Evolutionary conservation across 2,888 invertebrate species (phyloP).

Genomic region (Podotricha telesiphe): DNA sequence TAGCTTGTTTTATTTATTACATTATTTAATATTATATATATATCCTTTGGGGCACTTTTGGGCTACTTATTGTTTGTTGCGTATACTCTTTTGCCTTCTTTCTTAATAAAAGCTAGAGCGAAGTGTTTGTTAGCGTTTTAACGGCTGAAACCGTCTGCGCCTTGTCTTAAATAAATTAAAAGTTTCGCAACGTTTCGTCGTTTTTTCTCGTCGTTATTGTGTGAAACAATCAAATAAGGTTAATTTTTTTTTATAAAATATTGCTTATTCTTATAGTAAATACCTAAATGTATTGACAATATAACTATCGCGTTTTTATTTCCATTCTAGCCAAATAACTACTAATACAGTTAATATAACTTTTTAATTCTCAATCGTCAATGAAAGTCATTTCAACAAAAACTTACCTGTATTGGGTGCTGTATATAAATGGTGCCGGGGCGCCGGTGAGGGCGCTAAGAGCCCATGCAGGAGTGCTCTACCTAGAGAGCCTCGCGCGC

Average conservation of each 20-base stretch:
- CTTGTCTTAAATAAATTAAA: background rate
- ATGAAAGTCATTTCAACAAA: background rate
- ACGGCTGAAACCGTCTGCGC: background rate
- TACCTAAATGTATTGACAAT: no score
- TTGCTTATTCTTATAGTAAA: no score
- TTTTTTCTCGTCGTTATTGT: no score
- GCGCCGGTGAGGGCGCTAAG: constrained; percentile 83
- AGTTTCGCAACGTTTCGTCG: no score
- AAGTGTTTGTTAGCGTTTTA: background rate
- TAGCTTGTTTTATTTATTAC: constrained; percentile 18
- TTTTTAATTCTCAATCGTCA: no score
- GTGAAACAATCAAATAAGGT: no score
- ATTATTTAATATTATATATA: constrained; percentile 5
- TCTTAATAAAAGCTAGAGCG: background rate
- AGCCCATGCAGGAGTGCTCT: constrained; percentile 86
- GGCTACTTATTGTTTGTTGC: background rate
- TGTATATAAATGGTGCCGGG: constrained; percentile 82
- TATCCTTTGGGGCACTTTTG: constrained; percentile 11
- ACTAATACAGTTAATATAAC: no score
- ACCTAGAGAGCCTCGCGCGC: constrained; percentile 73
- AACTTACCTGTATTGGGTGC: constrained; percentile 86
- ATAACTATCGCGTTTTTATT: no score
- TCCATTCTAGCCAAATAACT: no score
- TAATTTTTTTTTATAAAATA: no score
- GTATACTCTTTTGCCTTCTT: constrained; percentile 2